These are phyloP conservation scores for Ethmia dodecea DNA, from an alignment of 2,888 invertebrate genomes.

Conservation along the genomic window DNA sequence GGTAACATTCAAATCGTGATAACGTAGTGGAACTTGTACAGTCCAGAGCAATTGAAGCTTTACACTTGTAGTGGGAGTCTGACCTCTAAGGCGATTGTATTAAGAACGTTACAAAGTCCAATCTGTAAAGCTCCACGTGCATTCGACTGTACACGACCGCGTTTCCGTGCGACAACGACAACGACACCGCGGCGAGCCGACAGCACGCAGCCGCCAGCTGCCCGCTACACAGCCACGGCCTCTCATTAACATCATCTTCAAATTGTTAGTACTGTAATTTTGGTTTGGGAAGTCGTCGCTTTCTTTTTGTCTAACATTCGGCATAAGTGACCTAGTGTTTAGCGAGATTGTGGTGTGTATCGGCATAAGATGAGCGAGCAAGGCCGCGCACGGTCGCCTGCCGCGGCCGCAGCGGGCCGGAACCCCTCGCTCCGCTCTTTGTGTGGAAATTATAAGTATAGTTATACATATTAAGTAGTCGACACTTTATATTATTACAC, in stretches of 20 bases:
- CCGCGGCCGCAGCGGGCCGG: conserved; percentile 14
- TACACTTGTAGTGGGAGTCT: too few species aligned
- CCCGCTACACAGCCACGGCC: conserved; percentile 23
- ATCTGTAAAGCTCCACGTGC: too few species aligned
- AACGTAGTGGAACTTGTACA: conserved; percentile 12
- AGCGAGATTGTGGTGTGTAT: conserved; percentile 57
- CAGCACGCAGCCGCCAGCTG: conserved; percentile 15
- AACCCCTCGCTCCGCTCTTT: conserved; percentile 52
- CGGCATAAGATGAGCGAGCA: conserved; percentile 34
- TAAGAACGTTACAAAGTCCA: too few species aligned
- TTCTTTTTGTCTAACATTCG: conserved; percentile 62
- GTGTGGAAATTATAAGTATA: conserved; percentile 75
- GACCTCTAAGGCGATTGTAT: too few species aligned
- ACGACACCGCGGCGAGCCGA: conserved; percentile 14
- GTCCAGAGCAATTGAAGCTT: too few species aligned
- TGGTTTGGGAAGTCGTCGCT: conserved; percentile 64
- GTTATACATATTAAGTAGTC: conserved; percentile 72
- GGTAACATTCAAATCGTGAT: conserved; percentile 26
- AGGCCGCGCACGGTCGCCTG: conserved; percentile 5
- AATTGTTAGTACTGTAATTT: conserved; percentile 58
- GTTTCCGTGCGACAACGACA: conserved; percentile 13
- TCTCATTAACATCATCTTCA: conserved; percentile 39
- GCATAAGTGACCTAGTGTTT: conserved; percentile 59
- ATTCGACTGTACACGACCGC: conserved; percentile 22
- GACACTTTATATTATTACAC: conserved; percentile 78